Base-by-base conservation (phyloP, 2,113 vertebrate species). In the Rhinolophus ferrumequinum region DNA sequence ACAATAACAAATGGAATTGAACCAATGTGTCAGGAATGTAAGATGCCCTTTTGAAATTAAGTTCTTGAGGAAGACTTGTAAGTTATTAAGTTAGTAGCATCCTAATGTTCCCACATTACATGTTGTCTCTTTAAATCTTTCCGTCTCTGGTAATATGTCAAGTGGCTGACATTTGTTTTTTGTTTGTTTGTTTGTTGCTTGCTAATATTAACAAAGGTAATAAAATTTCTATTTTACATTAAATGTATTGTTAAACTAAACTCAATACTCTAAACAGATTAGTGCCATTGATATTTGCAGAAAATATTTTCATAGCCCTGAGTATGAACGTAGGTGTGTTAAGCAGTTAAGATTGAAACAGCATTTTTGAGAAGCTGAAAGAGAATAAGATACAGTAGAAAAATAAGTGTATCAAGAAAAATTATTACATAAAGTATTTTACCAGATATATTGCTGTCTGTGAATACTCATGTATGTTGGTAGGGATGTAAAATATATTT, bases 201-300 rank as follows among this genome's bases (percentile, higher is more conserved):
- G 22, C 6, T 97, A 72, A 82, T 64, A 91, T 44, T 64, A 88
- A 19, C 54, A 90, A 92, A 58, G n/a, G 67, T 58, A 94, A 88
- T 62, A 77, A 18, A 13, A 84, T 80, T 94, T 77, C 33, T 50
- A 30, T 60, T 64, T 84, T 41, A 85, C 26, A 30, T 69, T 77
- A 85, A 94, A 66, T 56, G 3, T 44, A 66, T 47, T 72, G 41
- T 21, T 76, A 83, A 92, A 58, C 22, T 44, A 30, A 85, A 76
- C 52, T 70, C 47, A n/a, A n/a, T 73, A 70, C 16, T 77, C 41
- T 58, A 50, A 88, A 94, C 6, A 88, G 30, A 52, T 41, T 26
- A 77, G 28, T 41, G 35, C 6, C 28, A 77, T 7, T 52, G 35
- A 47, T 89, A 86, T 83, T 79, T 94, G 28, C 22, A 90, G 38